Evolutionary conservation across 2,113 vertebrate species (phyloP).

Genomic region (Psittacus erithacus): DNA sequence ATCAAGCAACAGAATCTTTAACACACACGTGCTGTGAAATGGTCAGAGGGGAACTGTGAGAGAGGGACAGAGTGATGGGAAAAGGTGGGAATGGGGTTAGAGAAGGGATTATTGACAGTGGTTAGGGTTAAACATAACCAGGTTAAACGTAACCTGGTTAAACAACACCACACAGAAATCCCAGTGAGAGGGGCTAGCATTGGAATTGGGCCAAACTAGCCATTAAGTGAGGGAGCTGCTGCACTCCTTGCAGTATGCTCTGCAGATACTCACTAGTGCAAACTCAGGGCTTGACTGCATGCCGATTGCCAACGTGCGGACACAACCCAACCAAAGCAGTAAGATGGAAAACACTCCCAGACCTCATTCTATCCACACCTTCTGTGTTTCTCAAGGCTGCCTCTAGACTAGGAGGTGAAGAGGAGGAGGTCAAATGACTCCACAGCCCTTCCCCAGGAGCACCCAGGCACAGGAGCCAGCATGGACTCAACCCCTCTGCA

Average conservation of each 20-base stretch:
- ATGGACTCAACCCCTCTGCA: background rate
- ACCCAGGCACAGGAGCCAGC: background rate
- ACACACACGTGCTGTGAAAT: background rate
- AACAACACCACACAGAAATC: background rate
- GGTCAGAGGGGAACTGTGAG: background rate
- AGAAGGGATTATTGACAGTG: background rate
- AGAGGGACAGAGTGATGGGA: fast-evolving
- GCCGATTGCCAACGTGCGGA: fast-evolving
- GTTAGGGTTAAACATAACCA: background rate
- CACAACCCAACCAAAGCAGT: background rate
- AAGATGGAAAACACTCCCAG: background rate
- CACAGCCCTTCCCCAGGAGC: background rate
- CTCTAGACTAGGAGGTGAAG: background rate
- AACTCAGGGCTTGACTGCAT: background rate
- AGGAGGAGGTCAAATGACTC: background rate
- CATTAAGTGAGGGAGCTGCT: background rate
- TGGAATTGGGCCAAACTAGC: background rate
- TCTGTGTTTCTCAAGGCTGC: background rate
- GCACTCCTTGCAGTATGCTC: background rate
- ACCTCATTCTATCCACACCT: background rate
- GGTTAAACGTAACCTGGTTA: background rate
- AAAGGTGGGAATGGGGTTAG: background rate
- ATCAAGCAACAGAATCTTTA: background rate
- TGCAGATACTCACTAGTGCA: background rate
- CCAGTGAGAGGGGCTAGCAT: background rate